phyloP scores from a whole-genome alignment of 1,140 invertebrate genomes.

The Drosophila subpulchrella region DNA sequence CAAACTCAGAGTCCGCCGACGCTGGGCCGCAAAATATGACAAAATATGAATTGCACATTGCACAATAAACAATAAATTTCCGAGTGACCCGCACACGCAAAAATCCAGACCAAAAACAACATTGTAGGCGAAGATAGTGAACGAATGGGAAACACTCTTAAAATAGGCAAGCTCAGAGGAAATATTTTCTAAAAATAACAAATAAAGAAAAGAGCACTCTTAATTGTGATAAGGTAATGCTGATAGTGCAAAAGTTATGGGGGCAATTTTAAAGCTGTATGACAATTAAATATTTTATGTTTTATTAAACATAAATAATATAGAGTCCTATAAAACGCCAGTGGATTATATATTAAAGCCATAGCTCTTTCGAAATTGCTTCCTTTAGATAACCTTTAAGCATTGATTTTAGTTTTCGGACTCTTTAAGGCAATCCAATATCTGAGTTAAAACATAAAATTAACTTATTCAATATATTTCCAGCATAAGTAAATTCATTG shows the following conservation, averaged over 20 bases:
- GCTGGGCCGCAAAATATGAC: slow-evolving; percentile 57
- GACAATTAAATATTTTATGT: neutral
- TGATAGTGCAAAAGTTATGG: neutral
- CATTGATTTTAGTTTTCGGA: neutral
- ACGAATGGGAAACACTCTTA: slow-evolving; percentile 39
- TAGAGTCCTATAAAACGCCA: too few relatives aligned
- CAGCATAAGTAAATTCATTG: neutral
- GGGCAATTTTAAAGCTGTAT: neutral
- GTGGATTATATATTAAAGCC: too few relatives aligned
- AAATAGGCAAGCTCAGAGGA: neutral
- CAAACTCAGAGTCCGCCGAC: slow-evolving; percentile 47
- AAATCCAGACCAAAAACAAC: slow-evolving; percentile 34
- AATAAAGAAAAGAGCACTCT: neutral
- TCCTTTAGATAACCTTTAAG: neutral
- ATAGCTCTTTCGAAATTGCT: neutral
- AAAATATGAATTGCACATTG: slow-evolving; percentile 71
- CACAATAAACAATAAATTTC: slow-evolving; percentile 78
- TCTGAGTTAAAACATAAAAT: neutral
- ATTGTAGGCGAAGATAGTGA: neutral
- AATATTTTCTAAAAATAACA: neutral
- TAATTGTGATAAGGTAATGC: slow-evolving; percentile 1
- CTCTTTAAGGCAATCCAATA: neutral
- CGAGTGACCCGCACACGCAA: slow-evolving; percentile 48
- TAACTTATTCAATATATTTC: neutral
- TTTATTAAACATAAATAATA: neutral